Evolutionary conservation across 2,113 vertebrate species (phyloP).

Genomic region (Melanostigma gelatinosum): DNA sequence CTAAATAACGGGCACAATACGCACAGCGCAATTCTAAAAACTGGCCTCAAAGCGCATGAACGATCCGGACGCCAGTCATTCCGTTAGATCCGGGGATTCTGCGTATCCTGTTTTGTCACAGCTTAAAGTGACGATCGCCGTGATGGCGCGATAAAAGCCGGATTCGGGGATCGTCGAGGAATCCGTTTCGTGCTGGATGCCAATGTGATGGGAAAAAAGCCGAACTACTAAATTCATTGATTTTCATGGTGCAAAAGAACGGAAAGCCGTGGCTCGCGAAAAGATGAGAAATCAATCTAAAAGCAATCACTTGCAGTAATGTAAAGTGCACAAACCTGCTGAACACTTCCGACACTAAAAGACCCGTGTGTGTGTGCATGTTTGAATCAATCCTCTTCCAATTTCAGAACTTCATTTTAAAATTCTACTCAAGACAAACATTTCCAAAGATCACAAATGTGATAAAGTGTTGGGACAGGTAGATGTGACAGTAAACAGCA

Average conservation of each 20-base stretch:
- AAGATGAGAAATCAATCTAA: not conserved
- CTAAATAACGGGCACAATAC: not conserved
- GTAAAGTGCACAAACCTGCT: not conserved
- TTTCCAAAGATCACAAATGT: not conserved
- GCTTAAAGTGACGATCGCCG: not conserved
- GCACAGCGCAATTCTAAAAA: not conserved
- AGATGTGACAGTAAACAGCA: not conserved
- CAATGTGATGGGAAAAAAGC: not conserved
- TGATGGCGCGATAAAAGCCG: not conserved
- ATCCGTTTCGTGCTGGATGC: not conserved
- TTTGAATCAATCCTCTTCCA: not conserved
- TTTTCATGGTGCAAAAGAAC: not conserved
- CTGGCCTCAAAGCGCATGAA: not conserved
- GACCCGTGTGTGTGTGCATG: not conserved
- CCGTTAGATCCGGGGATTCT: not conserved
- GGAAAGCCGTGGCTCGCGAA: not conserved
- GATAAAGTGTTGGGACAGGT: not conserved
- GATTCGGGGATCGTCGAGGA: not conserved
- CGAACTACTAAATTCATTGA: not conserved
- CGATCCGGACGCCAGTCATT: not conserved
- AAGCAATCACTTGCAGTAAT: not conserved
- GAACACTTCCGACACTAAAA: not conserved
- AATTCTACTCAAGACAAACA: not conserved
- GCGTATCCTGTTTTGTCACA: not conserved
- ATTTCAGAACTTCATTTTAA: not conserved